Conservation (phyloP, 2,113 vertebrate genomes). For the Pomatorhinus ruficollis region DNA sequence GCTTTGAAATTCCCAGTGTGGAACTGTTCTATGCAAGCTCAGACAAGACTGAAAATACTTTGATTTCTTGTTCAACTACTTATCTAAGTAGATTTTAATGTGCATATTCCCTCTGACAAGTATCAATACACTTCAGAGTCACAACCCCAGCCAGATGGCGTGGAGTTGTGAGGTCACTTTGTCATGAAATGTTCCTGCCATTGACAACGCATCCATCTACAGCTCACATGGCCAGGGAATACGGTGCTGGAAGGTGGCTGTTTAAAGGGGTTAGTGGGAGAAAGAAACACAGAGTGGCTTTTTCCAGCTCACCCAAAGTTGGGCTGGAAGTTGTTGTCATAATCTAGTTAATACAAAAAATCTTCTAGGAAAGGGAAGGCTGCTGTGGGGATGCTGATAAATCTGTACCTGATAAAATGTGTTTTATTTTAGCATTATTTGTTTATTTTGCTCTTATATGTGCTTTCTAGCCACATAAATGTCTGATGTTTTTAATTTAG, state of each 20-base stretch:
- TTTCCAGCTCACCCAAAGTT: neutral
- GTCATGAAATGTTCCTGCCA: neutral
- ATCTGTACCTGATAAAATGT: neutral
- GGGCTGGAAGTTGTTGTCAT: neutral
- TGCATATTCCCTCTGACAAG: neutral
- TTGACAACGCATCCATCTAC: neutral
- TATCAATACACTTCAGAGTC: neutral
- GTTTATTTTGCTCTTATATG: neutral
- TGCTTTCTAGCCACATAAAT: neutral
- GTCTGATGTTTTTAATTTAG: slow-evolving; percentile 6
- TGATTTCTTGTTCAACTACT: neutral
- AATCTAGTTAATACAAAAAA: neutral
- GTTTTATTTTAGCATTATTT: neutral
- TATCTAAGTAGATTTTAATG: neutral
- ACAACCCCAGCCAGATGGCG: neutral
- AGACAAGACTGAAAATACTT: neutral
- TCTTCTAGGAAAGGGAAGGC: neutral
- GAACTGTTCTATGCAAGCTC: neutral
- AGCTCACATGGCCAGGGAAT: neutral
- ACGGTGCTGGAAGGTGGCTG: neutral
- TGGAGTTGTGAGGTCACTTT: neutral
- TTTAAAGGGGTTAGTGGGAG: neutral
- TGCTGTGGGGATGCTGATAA: neutral
- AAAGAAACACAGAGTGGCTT: neutral
- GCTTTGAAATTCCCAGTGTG: neutral